Percentiles rank a stretch among this genome's conserved stretches.
Evolutionary conservation across 1,140 invertebrate species (phyloP).

Genomic region (Zaprionus davidi): DNA sequence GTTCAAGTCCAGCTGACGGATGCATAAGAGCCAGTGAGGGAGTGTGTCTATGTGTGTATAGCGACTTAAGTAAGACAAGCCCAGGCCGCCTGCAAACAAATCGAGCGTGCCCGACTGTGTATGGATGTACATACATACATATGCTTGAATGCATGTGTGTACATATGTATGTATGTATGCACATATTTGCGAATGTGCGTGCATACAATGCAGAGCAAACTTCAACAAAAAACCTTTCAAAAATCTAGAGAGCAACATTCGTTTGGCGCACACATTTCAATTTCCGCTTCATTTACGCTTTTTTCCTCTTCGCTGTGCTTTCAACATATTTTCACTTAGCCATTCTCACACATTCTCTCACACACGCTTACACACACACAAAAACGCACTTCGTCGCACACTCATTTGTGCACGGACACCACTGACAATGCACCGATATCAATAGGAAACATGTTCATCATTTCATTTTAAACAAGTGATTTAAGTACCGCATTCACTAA

Average conservation of each 20-base stretch:
- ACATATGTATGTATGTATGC: constrained; percentile 2
- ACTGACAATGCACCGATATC: not conserved
- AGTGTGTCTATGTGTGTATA: not conserved
- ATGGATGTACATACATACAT: not conserved
- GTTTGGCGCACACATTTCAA: constrained; percentile 62
- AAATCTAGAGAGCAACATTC: constrained; percentile 61
- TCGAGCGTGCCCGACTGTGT: constrained; percentile 9
- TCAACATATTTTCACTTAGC: constrained; percentile 28
- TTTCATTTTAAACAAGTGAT: not conserved
- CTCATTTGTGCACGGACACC: not conserved
- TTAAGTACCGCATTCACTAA: not conserved
- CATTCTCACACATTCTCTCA: constrained; percentile 21
- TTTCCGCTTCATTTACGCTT: constrained; percentile 67
- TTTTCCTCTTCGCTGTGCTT: constrained; percentile 37
- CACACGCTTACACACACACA: not conserved
- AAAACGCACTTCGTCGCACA: not conserved
- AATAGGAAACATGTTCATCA: not conserved
- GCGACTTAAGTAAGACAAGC: constrained; percentile 16
- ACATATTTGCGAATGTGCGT: not conserved
- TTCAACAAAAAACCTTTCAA: constrained; percentile 74
- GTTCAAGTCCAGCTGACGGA: constrained; percentile 11
- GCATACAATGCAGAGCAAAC: constrained; percentile 46
- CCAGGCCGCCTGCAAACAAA: constrained; percentile 33
- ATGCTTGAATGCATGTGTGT: not conserved
- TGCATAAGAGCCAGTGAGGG: not conserved